Conservation (phyloP, 2,888 invertebrate species). For the Drosophila nr. fundita region DNA sequence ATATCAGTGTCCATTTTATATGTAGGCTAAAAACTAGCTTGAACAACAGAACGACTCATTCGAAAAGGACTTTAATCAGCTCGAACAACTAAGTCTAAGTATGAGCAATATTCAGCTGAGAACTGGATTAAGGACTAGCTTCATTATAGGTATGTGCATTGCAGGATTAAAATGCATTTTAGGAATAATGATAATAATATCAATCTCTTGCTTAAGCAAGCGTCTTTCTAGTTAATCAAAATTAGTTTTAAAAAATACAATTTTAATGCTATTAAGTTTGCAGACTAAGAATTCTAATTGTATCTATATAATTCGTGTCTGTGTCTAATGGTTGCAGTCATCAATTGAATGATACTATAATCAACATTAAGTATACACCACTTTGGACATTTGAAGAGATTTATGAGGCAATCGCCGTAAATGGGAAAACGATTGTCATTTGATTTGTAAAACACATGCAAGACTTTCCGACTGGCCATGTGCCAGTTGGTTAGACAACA, state of each 20-base stretch:
- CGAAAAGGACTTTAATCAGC: conserved; percentile 24
- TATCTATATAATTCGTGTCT: not conserved
- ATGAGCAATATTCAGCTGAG: conserved; percentile 18
- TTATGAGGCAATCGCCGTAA: conserved; percentile 60
- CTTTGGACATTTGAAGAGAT: conserved; percentile 51
- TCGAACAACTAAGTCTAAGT: conserved; percentile 16
- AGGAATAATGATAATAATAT: not conserved
- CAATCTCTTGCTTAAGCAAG: not conserved
- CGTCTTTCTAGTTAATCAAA: not conserved
- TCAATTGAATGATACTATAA: conserved; percentile 41
- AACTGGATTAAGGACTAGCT: conserved; percentile 20
- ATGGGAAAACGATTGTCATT: conserved; percentile 65
- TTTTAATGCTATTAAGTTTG: not conserved
- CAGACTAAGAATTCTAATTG: not conserved
- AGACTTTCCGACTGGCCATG: conserved; percentile 50
- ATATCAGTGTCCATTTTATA: conserved; percentile 7
- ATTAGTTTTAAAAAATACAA: not conserved
- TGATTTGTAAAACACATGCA: conserved; percentile 60
- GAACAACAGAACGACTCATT: conserved; percentile 11
- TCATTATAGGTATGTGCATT: conserved; percentile 3
- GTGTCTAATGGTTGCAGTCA: conserved; percentile 9
- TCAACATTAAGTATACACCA: conserved; percentile 66
- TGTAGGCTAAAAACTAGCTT: conserved; percentile 16
- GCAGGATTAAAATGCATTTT: not conserved
- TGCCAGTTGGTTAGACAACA: conserved; percentile 62